These are phyloP conservation scores for Cataglyphis rosenhaueri DNA, from an alignment of 2,888 invertebrate species.

Conservation along the genomic window DNA sequence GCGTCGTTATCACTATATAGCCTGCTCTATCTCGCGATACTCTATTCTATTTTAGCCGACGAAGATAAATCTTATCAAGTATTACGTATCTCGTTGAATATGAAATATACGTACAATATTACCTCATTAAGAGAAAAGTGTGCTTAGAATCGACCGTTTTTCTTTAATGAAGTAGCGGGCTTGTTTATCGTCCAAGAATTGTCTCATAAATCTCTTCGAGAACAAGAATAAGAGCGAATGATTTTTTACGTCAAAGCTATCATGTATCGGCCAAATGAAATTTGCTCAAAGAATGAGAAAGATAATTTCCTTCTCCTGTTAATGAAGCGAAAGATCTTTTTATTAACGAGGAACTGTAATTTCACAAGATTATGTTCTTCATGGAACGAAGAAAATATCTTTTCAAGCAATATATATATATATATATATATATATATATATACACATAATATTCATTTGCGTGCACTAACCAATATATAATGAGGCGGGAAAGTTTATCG, in stretches of 20 bases:
- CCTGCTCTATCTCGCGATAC: conserved; percentile 27
- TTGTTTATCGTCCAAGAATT: background rate
- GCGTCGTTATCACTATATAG: conserved; percentile 66
- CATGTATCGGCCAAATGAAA: too few relatives aligned
- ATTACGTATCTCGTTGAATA: background rate
- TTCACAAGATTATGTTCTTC: background rate
- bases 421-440: background rate
- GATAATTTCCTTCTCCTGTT: background rate
- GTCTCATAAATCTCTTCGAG: background rate
- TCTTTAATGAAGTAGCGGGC: background rate
- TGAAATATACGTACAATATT: background rate
- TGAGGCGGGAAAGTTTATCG: background rate
- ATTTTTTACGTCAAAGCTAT: background rate
- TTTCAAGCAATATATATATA: background rate
- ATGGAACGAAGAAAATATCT: background rate
- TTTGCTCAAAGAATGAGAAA: background rate
- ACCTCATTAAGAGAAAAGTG: background rate
- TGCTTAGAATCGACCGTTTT: background rate
- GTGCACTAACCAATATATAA: background rate
- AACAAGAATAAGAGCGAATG: background rate
- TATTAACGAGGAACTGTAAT: background rate
- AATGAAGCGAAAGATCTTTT: background rate
- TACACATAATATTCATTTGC: background rate
- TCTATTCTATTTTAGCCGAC: background rate
- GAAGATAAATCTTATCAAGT: background rate